Conservation (phyloP, 2,113 vertebrate species). For the Bettongia penicillata region DNA sequence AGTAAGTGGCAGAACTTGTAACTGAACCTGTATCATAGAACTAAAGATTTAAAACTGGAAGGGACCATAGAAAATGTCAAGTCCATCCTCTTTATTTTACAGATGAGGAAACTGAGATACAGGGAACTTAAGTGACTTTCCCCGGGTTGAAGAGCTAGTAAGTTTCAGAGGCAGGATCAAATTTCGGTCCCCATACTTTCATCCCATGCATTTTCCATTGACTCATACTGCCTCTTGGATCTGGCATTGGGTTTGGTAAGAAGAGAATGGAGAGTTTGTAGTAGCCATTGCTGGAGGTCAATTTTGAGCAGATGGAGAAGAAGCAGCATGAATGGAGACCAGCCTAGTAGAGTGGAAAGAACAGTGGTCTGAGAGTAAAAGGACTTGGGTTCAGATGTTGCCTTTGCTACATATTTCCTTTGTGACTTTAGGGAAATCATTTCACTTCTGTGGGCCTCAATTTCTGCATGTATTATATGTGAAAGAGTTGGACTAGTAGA, state of each 20-base stretch:
- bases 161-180: background rate
- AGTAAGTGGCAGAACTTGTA: background rate
- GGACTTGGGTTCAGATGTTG: background rate
- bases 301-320: background rate
- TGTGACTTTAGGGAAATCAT: background rate
- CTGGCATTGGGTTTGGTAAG: background rate
- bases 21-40: background rate
- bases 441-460: background rate
- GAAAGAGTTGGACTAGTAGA: background rate
- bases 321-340: background rate
- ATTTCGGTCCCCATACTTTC: background rate
- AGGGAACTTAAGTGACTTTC: background rate
- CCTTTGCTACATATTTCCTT: background rate
- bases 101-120: background rate
- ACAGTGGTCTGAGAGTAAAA: background rate
- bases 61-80: background rate
- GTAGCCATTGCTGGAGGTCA: background rate
- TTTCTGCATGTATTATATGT: background rate
- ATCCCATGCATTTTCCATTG: background rate
- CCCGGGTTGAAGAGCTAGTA: background rate
- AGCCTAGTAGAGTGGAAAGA: background rate
- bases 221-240: background rate
- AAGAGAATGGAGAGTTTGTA: background rate
- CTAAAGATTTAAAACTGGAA: background rate
- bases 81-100: background rate